These are phyloP conservation scores for Erpobdella octoculata DNA, from an alignment of 2,888 invertebrate genomes.

Conservation along the genomic window DNA sequence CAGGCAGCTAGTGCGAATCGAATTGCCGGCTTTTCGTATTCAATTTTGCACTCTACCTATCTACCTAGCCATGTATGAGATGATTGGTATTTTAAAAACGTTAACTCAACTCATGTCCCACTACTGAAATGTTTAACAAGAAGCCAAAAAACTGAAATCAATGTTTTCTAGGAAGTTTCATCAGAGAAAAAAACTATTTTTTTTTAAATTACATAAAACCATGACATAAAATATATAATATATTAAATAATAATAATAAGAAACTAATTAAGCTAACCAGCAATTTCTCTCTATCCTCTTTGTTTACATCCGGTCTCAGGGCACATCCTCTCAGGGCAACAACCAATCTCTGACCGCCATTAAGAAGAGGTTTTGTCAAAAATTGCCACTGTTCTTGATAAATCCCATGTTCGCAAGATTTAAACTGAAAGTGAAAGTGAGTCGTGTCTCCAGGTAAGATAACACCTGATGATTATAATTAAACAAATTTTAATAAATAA, in stretches of 20 bases:
- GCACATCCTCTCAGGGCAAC: constrained; percentile 50
- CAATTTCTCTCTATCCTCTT: constrained; percentile 43
- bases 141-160: too few species aligned
- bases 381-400: constrained; percentile 52
- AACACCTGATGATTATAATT: constrained; percentile 42
- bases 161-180: too few species aligned
- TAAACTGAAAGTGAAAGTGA: constrained; percentile 51
- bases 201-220: too few species aligned
- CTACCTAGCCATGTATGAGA: too few species aligned
- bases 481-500: not conserved
- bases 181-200: too few species aligned
- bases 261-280: constrained; percentile 41
- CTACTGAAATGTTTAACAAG: too few species aligned
- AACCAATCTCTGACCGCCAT: constrained; percentile 48
- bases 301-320: constrained; percentile 47
- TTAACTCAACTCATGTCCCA: too few species aligned
- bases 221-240: too few species aligned
- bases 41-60: too few species aligned
- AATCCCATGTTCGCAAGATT: constrained; percentile 50
- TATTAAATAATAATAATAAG: not conserved
- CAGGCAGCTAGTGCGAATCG: too few species aligned
- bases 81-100: too few species aligned
- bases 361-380: constrained; percentile 48
- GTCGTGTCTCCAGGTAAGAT: constrained; percentile 50
- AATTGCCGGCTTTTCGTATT: too few species aligned